A percentile compares a stretch with the other conserved stretches of the same genome.
These are phyloP conservation scores for Pantherophis alleghaniensis DNA, from an alignment of 2,797 vertebrate species.

Conservation along the genomic window DNA sequence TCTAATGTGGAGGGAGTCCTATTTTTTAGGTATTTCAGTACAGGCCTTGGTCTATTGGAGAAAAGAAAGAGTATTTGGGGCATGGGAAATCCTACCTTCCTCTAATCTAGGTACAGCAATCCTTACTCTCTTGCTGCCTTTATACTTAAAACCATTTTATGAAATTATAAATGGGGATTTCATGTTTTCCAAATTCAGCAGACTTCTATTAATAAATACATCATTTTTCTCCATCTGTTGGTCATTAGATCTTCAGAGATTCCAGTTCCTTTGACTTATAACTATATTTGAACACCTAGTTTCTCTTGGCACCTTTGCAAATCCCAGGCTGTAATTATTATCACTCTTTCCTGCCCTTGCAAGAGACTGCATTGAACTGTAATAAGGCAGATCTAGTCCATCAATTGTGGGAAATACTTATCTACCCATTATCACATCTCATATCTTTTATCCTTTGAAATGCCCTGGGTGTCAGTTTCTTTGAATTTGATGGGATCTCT, in stretches of 20 bases:
- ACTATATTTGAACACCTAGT: slow-evolving; percentile 28
- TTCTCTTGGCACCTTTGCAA: slow-evolving; percentile 4
- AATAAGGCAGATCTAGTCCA: slow-evolving; percentile 24
- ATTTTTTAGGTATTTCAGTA: neutral
- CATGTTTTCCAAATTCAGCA: neutral
- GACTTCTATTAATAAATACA: neutral
- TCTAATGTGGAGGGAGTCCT: neutral
- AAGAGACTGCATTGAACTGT: slow-evolving; percentile 18
- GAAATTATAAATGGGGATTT: neutral
- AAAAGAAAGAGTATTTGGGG: neutral
- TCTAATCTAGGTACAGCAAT: neutral
- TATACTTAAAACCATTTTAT: neutral
- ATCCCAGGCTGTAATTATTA: slow-evolving; percentile 20
- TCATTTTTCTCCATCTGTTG: neutral
- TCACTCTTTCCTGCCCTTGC: slow-evolving; percentile 39
- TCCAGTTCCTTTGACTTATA: neutral
- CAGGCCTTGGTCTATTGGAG: neutral
- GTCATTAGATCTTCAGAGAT: neutral
- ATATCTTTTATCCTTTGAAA: slow-evolving; percentile 37
- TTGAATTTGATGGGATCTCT: slow-evolving; percentile 58
- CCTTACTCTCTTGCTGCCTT: neutral
- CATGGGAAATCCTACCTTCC: neutral
- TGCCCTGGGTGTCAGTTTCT: slow-evolving; percentile 43
- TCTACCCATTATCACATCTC: slow-evolving; percentile 49
- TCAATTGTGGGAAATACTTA: slow-evolving; percentile 42